phyloP scores from a whole-genome alignment of 2,797 vertebrate species.

The Malacoctenus gilli region DNA sequence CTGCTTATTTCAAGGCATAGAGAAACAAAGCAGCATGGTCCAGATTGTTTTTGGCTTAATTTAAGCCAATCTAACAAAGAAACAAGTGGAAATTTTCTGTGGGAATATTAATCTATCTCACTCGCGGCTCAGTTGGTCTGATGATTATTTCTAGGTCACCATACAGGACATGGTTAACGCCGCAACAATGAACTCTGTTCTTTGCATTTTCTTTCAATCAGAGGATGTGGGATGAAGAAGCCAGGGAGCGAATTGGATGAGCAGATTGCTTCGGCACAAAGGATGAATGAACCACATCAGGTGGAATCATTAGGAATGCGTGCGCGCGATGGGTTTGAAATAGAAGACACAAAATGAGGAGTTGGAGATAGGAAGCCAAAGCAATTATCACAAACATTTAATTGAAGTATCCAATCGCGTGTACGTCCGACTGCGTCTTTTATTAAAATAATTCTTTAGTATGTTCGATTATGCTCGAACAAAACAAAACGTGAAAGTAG shows the following conservation, averaged over 20 bases:
- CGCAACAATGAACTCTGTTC: constrained; percentile 66
- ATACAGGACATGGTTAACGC: constrained; percentile 64
- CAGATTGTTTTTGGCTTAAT: too few species aligned
- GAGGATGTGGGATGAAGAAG: constrained; percentile 56
- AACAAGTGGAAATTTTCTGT: too few species aligned
- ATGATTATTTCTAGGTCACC: constrained; percentile 77
- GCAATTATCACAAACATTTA: constrained; percentile 60
- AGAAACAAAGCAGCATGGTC: too few species aligned
- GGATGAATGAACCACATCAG: too few species aligned
- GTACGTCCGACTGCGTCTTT: constrained; percentile 8
- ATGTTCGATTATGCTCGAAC: too few species aligned
- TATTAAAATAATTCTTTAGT: neutral
- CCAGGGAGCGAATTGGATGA: constrained; percentile 69
- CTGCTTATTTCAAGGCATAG: too few species aligned
- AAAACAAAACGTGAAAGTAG: neutral
- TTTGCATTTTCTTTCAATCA: constrained; percentile 61
- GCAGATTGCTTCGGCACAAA: too few species aligned
- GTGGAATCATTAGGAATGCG: constrained; percentile 69
- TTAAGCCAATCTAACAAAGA: too few species aligned
- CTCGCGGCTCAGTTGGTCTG: constrained; percentile 59
- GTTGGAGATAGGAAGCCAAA: constrained; percentile 19
- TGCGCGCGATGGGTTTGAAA: constrained; percentile 64
- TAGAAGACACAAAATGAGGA: constrained; percentile 47
- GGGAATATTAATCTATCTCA: too few species aligned
- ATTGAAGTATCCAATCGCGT: neutral